phyloP scores from a whole-genome alignment of 1,140 invertebrate genomes.

The Zeugodacus cucurbitae region DNA sequence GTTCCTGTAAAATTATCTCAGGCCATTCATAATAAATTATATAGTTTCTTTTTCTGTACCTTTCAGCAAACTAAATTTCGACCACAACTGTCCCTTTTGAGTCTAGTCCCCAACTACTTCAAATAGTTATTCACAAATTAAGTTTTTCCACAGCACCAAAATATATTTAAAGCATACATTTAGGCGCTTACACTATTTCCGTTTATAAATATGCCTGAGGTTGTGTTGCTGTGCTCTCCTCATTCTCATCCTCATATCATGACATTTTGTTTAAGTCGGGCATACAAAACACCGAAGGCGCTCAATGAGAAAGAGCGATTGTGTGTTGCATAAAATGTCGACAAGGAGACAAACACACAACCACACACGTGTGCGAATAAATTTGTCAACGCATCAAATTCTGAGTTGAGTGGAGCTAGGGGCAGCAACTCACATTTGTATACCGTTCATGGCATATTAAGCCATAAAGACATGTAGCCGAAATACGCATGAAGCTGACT shows the following conservation, averaged over 20 bases:
- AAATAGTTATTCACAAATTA: too few species aligned
- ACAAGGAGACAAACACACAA: not conserved
- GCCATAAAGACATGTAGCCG: not conserved
- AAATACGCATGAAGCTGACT: not conserved
- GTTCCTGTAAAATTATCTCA: too few species aligned
- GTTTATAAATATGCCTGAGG: not conserved
- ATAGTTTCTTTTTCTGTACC: too few species aligned
- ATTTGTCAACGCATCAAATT: conserved; percentile 9
- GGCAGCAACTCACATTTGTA: not conserved
- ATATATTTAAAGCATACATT: too few species aligned
- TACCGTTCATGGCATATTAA: not conserved
- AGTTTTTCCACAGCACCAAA: too few species aligned
- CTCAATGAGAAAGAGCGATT: conserved; percentile 1
- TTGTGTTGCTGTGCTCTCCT: not conserved
- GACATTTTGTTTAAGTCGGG: not conserved
- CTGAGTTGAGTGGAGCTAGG: not conserved
- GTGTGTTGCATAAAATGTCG: not conserved
- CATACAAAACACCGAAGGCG: not conserved
- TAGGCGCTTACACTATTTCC: too few species aligned
- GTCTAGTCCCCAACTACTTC: too few species aligned
- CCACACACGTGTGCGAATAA: not conserved
- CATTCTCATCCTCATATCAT: not conserved
- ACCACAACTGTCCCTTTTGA: too few species aligned
- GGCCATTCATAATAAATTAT: too few species aligned
- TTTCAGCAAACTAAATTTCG: too few species aligned